Percentiles rank a stretch among this genome's conserved stretches.
Evolutionary conservation across 2,888 invertebrate species (phyloP).

Genomic region (Agrypnus murinus): DNA sequence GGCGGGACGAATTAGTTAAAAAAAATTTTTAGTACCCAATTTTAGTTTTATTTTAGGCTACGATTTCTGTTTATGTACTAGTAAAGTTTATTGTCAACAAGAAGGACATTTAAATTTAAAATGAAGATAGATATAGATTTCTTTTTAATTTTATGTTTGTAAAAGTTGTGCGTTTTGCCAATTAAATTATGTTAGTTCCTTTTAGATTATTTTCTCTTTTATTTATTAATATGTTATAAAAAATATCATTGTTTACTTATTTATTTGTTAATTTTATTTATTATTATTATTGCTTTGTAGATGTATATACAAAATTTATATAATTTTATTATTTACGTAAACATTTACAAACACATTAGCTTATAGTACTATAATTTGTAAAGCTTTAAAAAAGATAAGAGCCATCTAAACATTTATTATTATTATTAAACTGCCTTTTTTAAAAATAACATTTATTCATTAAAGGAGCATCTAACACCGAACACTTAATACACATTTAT

Average conservation of each 20-base stretch:
- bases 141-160: too few relatives aligned
- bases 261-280: too few relatives aligned
- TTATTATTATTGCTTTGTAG: slow-evolving; percentile 42
- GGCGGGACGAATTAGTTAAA: slow-evolving; percentile 43
- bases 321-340: slow-evolving; percentile 38
- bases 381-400: slow-evolving; percentile 43
- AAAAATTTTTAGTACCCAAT: neutral
- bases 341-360: slow-evolving; percentile 33
- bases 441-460: neutral
- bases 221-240: slow-evolving; percentile 41
- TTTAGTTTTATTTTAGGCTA: neutral
- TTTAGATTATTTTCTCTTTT: neutral
- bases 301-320: slow-evolving; percentile 34
- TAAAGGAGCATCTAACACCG: slow-evolving; percentile 33
- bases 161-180: slow-evolving; percentile 36
- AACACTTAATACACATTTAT: slow-evolving; percentile 42
- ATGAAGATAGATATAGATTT: neutral
- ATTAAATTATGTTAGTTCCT: slow-evolving; percentile 2
- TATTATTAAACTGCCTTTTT: neutral
- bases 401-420: slow-evolving; percentile 34
- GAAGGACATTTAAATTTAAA: slow-evolving; percentile 20
- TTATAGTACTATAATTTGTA: slow-evolving; percentile 30
- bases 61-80: slow-evolving; percentile 25
- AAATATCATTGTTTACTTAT: slow-evolving; percentile 39
- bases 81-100: slow-evolving; percentile 43